A percentile compares a stretch with the other conserved stretches of the same genome.
Evolutionary conservation across 2,888 invertebrate species (phyloP).

Genomic region (Epicampocera succincta): DNA sequence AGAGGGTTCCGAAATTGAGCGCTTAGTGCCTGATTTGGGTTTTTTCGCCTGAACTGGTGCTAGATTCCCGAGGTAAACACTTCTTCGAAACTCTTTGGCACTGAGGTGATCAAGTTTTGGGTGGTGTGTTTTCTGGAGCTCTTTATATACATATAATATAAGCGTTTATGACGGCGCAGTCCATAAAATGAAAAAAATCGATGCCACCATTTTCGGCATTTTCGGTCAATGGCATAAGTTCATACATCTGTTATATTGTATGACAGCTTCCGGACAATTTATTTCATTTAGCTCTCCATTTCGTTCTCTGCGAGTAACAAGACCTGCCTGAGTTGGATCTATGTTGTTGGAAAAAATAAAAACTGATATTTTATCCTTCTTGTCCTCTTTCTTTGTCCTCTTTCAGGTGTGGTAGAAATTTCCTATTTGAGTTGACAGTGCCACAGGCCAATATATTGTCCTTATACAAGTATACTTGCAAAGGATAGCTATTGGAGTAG

Average conservation of each 20-base stretch:
- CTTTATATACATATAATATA: slow-evolving; percentile 8
- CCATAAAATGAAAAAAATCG: slow-evolving; percentile 49
- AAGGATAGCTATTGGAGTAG: slow-evolving; percentile 29
- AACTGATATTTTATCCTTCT: slow-evolving; percentile 46
- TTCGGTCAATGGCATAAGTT: slow-evolving; percentile 60
- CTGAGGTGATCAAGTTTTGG: slow-evolving; percentile 24
- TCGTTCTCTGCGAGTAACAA: slow-evolving; percentile 15
- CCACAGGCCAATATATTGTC: slow-evolving; percentile 34
- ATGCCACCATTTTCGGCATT: slow-evolving; percentile 49
- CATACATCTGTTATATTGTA: slow-evolving; percentile 58
- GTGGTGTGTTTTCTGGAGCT: slow-evolving; percentile 19
- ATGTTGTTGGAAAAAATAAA: slow-evolving; percentile 18
- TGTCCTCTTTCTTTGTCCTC: slow-evolving; percentile 29
- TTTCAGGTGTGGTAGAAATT: slow-evolving; percentile 15
- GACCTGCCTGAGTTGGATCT: slow-evolving; percentile 22
- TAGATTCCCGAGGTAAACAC: slow-evolving; percentile 10
- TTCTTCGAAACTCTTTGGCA: slow-evolving; percentile 26
- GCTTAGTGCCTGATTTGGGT: slow-evolving; percentile 2
- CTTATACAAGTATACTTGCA: slow-evolving; percentile 35
- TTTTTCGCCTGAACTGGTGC: slow-evolving; percentile 35
- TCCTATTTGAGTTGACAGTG: slow-evolving; percentile 16
- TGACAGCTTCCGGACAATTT: slow-evolving; percentile 54
- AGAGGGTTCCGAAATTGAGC: slow-evolving; percentile 8
- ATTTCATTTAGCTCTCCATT: slow-evolving; percentile 23
- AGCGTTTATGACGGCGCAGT: slow-evolving; percentile 27